These are phyloP conservation scores for Musca domestica DNA, from an alignment of 1,140 invertebrate genomes.

Conservation along the genomic window DNA sequence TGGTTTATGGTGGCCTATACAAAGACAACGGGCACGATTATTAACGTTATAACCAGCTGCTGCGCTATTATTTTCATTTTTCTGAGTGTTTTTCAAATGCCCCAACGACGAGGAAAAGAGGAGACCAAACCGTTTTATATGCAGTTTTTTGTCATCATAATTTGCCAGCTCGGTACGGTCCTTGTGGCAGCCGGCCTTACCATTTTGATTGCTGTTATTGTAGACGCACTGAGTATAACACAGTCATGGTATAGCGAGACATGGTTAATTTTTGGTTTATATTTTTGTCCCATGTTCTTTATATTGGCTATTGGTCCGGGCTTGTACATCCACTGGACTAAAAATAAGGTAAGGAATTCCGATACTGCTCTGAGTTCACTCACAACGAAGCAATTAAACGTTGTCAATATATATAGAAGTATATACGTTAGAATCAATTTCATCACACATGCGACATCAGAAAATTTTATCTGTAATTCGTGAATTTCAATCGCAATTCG, in stretches of 20 bases:
- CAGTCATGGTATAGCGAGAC: slow-evolving; percentile 70
- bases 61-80: slow-evolving; percentile 58
- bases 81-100: slow-evolving; percentile 40
- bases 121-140: slow-evolving; percentile 25
- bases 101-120: slow-evolving; percentile 27
- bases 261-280: slow-evolving; percentile 65
- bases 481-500: too few relatives aligned
- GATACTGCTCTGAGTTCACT: neutral
- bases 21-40: slow-evolving; percentile 58
- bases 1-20: slow-evolving; percentile 67
- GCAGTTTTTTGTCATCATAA: slow-evolving; percentile 37
- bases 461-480: too few relatives aligned
- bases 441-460: too few relatives aligned
- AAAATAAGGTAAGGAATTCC: slow-evolving; percentile 57
- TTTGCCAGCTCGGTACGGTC: slow-evolving; percentile 35
- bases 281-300: slow-evolving; percentile 59
- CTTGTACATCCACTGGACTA: slow-evolving; percentile 52
- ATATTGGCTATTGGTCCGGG: slow-evolving; percentile 39
- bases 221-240: slow-evolving; percentile 60
- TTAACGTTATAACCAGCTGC: slow-evolving; percentile 60
- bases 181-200: slow-evolving; percentile 56
- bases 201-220: slow-evolving; percentile 56
- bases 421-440: too few relatives aligned
- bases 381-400: too few relatives aligned
- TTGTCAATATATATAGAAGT: too few relatives aligned